A percentile compares a stretch with the other conserved stretches of the same genome.
These are phyloP conservation scores for Scaeva pyrastri DNA, from an alignment of 2,888 invertebrate species.

Conservation along the genomic window DNA sequence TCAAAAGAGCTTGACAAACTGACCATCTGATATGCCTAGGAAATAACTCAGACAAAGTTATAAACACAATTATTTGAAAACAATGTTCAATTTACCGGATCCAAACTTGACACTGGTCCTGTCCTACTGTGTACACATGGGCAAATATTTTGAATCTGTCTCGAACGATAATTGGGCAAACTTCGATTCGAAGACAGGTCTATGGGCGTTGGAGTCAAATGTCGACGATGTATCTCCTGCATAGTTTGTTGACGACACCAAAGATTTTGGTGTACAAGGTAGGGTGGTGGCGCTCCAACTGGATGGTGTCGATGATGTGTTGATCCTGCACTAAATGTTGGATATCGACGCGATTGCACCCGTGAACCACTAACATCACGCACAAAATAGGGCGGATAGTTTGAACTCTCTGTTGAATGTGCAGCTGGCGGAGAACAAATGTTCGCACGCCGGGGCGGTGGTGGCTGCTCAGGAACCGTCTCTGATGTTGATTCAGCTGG, in stretches of 20 bases:
- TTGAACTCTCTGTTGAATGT: conserved; percentile 72
- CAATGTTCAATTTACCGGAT: conserved; percentile 79
- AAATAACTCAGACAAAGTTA: conserved; percentile 16
- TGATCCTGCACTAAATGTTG: conserved; percentile 67
- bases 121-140: conserved; percentile 82
- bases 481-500: conserved; percentile 57
- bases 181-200: conserved; percentile 82
- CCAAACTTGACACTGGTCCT: conserved; percentile 82
- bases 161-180: conserved; percentile 80
- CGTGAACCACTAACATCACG: conserved; percentile 60
- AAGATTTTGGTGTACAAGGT: conserved; percentile 89
- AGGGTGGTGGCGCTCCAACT: conserved; percentile 85
- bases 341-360: conserved; percentile 56
- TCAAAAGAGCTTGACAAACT: conserved; percentile 76
- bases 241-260: conserved; percentile 90
- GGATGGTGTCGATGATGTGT: conserved; percentile 78
- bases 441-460: conserved; percentile 79
- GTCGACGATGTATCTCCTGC: conserved; percentile 86
- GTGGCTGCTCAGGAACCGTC: conserved; percentile 45
- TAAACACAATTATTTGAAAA: neutral
- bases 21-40: conserved; percentile 78
- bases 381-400: conserved; percentile 62
- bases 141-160: conserved; percentile 81
- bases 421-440: conserved; percentile 82
- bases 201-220: conserved; percentile 83